These are phyloP conservation scores for Pseudomyrmex pallidus DNA, from an alignment of 1,140 invertebrate species.

Conservation along the genomic window DNA sequence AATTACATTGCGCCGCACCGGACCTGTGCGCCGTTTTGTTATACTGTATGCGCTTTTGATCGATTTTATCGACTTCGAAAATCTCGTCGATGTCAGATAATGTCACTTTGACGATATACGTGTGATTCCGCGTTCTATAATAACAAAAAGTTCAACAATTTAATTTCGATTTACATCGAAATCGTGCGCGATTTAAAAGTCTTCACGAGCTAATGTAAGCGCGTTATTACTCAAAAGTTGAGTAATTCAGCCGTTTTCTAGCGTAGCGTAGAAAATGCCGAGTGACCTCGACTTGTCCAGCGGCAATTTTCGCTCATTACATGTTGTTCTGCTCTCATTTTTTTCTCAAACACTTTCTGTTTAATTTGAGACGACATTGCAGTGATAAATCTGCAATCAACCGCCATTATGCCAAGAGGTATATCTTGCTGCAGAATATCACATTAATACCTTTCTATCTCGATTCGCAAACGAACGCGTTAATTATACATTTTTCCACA, in stretches of 20 bases:
- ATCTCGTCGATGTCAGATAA: constrained; percentile 23
- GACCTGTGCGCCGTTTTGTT: background rate
- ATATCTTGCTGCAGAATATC: background rate
- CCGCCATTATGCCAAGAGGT: too few relatives aligned
- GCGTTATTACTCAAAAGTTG: constrained; percentile 55
- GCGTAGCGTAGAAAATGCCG: constrained; percentile 45
- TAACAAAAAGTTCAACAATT: too few relatives aligned
- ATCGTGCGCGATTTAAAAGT: background rate
- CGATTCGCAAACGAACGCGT: background rate
- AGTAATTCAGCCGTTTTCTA: constrained; percentile 57
- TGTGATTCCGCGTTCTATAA: background rate
- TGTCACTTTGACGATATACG: background rate
- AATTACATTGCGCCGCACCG: constrained; percentile 21
- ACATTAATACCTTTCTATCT: background rate
- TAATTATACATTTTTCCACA: background rate
- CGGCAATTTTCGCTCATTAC: constrained; percentile 13
- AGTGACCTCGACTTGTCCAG: constrained; percentile 40
- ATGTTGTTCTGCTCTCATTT: constrained; percentile 13
- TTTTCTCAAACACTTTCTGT: constrained; percentile 21
- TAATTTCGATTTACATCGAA: background rate
- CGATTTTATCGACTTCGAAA: constrained; percentile 26
- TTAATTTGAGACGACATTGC: constrained; percentile 7
- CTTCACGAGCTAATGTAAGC: background rate
- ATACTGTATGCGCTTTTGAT: constrained; percentile 16
- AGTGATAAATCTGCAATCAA: constrained; percentile 9